These are phyloP conservation scores for Rutpela maculata DNA, from an alignment of 2,888 invertebrate genomes.

Conservation along the genomic window DNA sequence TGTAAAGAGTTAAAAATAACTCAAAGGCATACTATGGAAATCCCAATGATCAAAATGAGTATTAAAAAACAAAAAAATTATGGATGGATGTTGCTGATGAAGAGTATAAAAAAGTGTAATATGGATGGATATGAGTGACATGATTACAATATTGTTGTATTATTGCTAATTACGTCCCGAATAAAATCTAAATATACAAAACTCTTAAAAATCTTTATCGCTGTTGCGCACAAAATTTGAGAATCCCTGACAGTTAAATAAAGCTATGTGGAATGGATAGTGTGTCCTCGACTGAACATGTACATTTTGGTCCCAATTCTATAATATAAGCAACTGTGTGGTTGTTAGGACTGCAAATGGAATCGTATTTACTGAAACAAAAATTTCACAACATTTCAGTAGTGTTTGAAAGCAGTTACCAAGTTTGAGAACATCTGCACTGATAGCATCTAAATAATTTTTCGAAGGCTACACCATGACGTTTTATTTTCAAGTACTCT, in stretches of 20 bases:
- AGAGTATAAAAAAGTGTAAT: no score
- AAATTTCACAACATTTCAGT: not conserved
- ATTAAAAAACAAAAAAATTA: no score
- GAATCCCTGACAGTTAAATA: not conserved
- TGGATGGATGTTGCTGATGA: no score
- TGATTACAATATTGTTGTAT: not conserved
- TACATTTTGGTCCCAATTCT: not conserved
- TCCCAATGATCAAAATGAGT: no score
- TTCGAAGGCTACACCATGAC: not conserved
- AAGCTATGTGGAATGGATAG: not conserved
- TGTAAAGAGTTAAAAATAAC: no score
- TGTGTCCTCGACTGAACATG: not conserved
- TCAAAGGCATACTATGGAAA: no score
- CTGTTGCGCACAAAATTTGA: no score
- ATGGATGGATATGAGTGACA: not conserved
- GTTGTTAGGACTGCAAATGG: not conserved
- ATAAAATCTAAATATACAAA: not conserved
- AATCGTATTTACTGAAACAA: not conserved
- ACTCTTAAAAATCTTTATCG: not conserved
- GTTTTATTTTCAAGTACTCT: conserved; percentile 2
- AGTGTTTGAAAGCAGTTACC: conserved; percentile 1
- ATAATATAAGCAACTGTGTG: not conserved
- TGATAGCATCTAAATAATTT: conserved; percentile 1
- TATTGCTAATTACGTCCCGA: not conserved
- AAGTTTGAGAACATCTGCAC: conserved; percentile 17